These are phyloP conservation scores for Dendrolimus punctatus DNA, from an alignment of 1,140 invertebrate species.

Conservation along the genomic window DNA sequence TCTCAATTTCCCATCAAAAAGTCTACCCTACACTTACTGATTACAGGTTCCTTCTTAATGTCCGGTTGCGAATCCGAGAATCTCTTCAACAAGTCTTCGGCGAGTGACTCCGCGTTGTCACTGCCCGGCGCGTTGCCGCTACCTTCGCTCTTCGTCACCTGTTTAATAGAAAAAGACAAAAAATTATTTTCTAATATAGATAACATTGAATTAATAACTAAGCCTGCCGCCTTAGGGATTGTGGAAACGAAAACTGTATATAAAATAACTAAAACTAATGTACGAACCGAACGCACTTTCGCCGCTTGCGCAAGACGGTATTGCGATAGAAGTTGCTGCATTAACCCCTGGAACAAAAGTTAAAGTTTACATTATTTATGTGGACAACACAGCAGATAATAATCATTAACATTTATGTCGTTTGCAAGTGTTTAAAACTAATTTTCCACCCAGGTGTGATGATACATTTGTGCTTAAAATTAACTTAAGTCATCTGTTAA, in stretches of 20 bases:
- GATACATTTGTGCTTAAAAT: no score
- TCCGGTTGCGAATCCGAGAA: slow-evolving; percentile 79
- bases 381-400: not conserved
- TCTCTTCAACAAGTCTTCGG: slow-evolving; percentile 88
- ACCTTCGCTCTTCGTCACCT: slow-evolving; percentile 62
- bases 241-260: slow-evolving; percentile 2
- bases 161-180: not conserved
- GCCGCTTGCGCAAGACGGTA: slow-evolving; percentile 84
- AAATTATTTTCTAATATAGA: not conserved
- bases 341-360: slow-evolving; percentile 47
- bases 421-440: no score
- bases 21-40: slow-evolving; percentile 29
- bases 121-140: slow-evolving; percentile 59
- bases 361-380: not conserved
- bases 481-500: no score
- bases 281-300: slow-evolving; percentile 64
- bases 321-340: slow-evolving; percentile 85
- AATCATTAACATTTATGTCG: not conserved
- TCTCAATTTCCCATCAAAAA: no score
- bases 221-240: slow-evolving; percentile 25
- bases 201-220: no score
- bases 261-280: slow-evolving; percentile 3
- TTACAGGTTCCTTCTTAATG: slow-evolving; percentile 76
- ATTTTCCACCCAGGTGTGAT: no score
- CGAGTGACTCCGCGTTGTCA: slow-evolving; percentile 81